phyloP scores from a whole-genome alignment of 2,113 vertebrate species.

The Oryzias melastigma region DNA sequence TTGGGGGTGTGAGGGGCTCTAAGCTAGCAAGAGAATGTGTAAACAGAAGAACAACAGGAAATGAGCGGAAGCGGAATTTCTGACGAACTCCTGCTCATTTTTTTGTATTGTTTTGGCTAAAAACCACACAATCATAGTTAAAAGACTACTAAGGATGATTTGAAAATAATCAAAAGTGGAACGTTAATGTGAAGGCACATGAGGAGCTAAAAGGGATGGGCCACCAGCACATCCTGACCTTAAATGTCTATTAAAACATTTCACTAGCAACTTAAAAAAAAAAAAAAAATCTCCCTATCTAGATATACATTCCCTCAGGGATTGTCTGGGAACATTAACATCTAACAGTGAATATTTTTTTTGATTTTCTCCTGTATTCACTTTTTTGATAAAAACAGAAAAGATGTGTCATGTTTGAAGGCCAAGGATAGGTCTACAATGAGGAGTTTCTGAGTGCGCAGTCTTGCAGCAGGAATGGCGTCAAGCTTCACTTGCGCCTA shows the following conservation, averaged over 20 bases:
- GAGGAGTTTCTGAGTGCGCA: slow-evolving; percentile 33
- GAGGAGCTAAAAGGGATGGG: not conserved
- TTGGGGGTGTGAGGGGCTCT: too few species aligned
- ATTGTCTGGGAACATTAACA: slow-evolving; percentile 32
- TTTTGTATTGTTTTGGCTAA: too few species aligned
- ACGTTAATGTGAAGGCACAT: not conserved
- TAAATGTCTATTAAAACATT: slow-evolving; percentile 35
- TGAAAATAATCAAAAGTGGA: too few species aligned
- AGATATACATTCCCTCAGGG: slow-evolving; percentile 16
- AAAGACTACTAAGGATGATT: too few species aligned
- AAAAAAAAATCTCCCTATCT: slow-evolving; percentile 6
- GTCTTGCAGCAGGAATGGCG: slow-evolving; percentile 20
- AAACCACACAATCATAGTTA: too few species aligned
- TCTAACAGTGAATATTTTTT: slow-evolving; percentile 39
- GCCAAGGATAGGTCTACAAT: slow-evolving; percentile 43
- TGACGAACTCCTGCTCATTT: too few species aligned
- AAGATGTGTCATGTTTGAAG: slow-evolving; percentile 38
- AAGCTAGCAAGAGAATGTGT: too few species aligned
- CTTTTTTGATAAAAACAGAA: slow-evolving; percentile 39
- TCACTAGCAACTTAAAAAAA: slow-evolving; percentile 10
- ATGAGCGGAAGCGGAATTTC: too few species aligned
- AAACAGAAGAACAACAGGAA: too few species aligned
- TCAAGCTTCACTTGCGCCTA: slow-evolving; percentile 14
- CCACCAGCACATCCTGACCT: slow-evolving; percentile 31
- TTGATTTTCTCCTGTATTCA: slow-evolving; percentile 38